A percentile compares a stretch with the other conserved stretches of the same genome.
Evolutionary conservation across 2,888 invertebrate genomes (phyloP).

Genomic region (Isoperla grammatica): DNA sequence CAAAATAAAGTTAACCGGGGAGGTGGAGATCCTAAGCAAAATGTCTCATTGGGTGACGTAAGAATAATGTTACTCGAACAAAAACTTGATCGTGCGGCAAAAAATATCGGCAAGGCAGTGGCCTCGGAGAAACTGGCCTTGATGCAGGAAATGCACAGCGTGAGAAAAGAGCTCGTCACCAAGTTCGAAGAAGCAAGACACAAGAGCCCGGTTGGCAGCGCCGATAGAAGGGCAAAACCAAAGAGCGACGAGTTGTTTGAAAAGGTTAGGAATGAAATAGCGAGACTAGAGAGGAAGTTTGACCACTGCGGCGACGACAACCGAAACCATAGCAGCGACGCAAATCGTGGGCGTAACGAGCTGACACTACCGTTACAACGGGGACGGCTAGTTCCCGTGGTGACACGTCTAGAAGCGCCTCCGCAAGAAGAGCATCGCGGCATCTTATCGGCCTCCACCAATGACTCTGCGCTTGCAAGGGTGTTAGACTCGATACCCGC

Average conservation of each 20-base stretch:
- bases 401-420: too few species aligned
- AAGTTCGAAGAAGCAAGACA: neutral
- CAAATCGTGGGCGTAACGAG: too few species aligned
- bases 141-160: constrained; percentile 13
- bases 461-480: too few species aligned
- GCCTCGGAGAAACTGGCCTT: constrained; percentile 6
- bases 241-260: constrained; percentile 4
- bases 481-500: too few species aligned
- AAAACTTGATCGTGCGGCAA: constrained; percentile 13
- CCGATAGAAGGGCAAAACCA: neutral
- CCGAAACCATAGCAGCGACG: too few species aligned
- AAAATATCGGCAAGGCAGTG: constrained; percentile 13
- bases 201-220: neutral
- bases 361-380: too few species aligned
- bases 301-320: neutral
- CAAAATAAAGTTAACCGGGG: neutral
- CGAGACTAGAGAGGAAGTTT: neutral
- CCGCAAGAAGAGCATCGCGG: too few species aligned
- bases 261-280: neutral
- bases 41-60: constrained; percentile 5
- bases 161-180: constrained; percentile 7
- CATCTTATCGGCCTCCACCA: too few species aligned
- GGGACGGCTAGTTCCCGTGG: too few species aligned
- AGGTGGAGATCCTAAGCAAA: neutral
- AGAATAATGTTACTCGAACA: constrained; percentile 17